Evolutionary conservation across 2,797 vertebrate genomes (phyloP).

Genomic region (Zenarchopterus dispar): DNA sequence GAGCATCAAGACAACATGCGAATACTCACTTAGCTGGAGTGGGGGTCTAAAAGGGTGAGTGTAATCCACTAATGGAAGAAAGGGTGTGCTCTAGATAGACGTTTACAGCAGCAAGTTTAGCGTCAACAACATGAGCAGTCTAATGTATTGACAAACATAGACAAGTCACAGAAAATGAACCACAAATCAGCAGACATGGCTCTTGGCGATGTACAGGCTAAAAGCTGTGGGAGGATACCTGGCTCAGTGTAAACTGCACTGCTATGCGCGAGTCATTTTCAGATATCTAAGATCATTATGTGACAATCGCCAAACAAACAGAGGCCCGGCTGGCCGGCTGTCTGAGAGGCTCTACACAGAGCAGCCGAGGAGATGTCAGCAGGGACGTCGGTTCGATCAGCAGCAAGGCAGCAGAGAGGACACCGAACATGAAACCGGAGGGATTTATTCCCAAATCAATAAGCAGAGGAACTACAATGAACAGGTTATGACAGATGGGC

Average conservation of each 20-base stretch:
- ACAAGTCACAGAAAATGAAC: background rate
- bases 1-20: conserved; percentile 44
- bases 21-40: conserved; percentile 35
- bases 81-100: conserved; percentile 12
- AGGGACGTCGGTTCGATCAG: conserved; percentile 49
- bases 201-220: background rate
- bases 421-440: conserved; percentile 54
- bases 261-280: conserved; percentile 25
- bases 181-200: background rate
- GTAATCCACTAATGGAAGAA: conserved; percentile 15
- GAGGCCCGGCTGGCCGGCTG: conserved; percentile 3
- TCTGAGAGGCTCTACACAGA: conserved; percentile 38
- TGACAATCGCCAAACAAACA: conserved; percentile 23
- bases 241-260: background rate
- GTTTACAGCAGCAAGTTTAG: background rate
- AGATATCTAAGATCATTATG: conserved; percentile 35
- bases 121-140: conserved; percentile 2
- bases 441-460: conserved; percentile 66
- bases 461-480: conserved; percentile 55
- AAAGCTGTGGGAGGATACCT: background rate
- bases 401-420: conserved; percentile 41
- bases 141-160: background rate
- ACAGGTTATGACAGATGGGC: conserved; percentile 62
- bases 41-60: too few species aligned
- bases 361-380: conserved; percentile 39